These are phyloP conservation scores for Coregonus suidteri DNA, from an alignment of 2,797 vertebrate genomes.

Conservation along the genomic window DNA sequence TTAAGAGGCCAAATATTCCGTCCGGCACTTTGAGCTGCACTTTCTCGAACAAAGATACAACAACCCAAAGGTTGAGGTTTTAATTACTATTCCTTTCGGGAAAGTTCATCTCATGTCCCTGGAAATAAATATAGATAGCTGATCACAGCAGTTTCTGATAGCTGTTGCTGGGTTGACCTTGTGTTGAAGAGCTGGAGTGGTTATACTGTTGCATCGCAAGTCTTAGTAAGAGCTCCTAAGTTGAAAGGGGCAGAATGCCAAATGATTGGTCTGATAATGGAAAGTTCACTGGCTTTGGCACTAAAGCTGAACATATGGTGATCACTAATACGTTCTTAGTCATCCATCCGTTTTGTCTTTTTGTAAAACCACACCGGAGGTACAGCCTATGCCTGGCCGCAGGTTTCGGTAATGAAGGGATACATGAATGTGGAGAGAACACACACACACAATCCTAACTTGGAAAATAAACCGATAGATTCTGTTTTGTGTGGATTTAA, in stretches of 20 bases:
- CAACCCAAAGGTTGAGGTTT: constrained; percentile 31
- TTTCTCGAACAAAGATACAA: constrained; percentile 19
- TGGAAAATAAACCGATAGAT: too few relatives aligned
- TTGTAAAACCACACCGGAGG: constrained; percentile 32
- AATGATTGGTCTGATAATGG: constrained; percentile 1
- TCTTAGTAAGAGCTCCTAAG: not conserved
- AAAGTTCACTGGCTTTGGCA: not conserved
- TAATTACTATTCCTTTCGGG: constrained; percentile 20
- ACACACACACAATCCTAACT: constrained; percentile 29
- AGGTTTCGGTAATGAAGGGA: constrained; percentile 45
- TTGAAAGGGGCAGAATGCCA: not conserved
- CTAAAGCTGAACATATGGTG: not conserved
- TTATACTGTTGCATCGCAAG: not conserved
- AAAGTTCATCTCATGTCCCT: not conserved
- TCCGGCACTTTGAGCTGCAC: constrained; percentile 26
- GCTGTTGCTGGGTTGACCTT: not conserved
- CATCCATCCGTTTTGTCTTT: constrained; percentile 27
- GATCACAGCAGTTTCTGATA: not conserved
- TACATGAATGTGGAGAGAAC: constrained; percentile 33
- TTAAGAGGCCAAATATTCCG: constrained; percentile 54
- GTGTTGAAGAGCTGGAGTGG: not conserved
- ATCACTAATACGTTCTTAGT: constrained; percentile 21
- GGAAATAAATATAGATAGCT: constrained; percentile 8
- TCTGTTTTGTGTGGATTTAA: constrained; percentile 16
- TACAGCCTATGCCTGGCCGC: constrained; percentile 28